Evolutionary conservation across 92 coral and sea anemone species (phyloP), one percentile per base, ranked within the genome.

Genomic region (Bergia puertoricense): DNA sequence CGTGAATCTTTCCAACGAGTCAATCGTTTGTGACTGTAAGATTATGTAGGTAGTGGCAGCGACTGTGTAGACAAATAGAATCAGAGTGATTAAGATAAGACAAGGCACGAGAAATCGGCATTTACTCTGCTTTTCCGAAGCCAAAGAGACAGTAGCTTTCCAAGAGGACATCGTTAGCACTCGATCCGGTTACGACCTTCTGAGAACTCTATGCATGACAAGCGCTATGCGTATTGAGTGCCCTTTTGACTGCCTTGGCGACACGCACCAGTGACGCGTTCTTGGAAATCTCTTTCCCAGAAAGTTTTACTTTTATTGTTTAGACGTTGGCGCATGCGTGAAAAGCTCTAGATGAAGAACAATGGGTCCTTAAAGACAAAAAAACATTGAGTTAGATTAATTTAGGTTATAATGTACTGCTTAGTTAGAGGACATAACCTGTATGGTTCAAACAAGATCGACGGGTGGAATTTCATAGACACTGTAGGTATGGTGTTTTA

Each of bases 1-100:
- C 67, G 89, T 85, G 59, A 90, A 85, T 39, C 89, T 87, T 89
- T 94, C 97, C 59, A 94, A 88, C 68, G 93, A 87, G 51, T 91
- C 93, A 44, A 94, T 85, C 76, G 91, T 92, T 15, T 82, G 88
- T 30, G 96, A 91, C 91, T 95, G 98, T 87, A 84, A 73, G 77
- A 84, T 68, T 44, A 84, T 84, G 30, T 84, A 84, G 87, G 36
- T 68, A 15, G 87, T 84, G 5, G 87, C 74, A 30, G 87, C 30
- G 30, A 84, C 79, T 11, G 87, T 84, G 78, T 84, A 84, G 30
- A 84, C 11, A 22, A 84, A 71, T 54, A 84, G 79, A 69, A 68
- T 68, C 57, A 68, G 30, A 18, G 62, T 68, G 44, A 71, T 46
- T 16, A 84, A 22, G 79, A 84, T 37, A 13, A 84, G 87, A 79